Evolutionary conservation across 1,140 invertebrate species (phyloP), one percentile per base, ranked within the genome.

Genomic region (roundworm (Caenorhabditis elegans)): DNA sequence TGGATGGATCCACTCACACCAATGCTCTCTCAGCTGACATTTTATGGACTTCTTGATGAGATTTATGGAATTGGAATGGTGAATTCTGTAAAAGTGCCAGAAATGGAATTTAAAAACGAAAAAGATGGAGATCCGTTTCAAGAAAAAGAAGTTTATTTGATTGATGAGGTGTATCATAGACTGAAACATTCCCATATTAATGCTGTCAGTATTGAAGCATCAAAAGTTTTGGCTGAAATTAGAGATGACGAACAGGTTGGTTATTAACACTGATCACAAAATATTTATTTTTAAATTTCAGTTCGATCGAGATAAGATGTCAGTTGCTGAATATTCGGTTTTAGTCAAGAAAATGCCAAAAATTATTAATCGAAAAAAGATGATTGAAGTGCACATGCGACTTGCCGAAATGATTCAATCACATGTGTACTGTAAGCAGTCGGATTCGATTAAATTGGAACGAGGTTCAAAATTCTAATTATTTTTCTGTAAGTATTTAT

Each of bases 21-120:
- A 3, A 91, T 99, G 82, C 93, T 95, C 1, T 97, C 95, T 0
- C 97, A 99, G 87, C 92, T 98, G 19, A 98, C 96, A 0, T 99
- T 98, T 89, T 96, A 98, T 91, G 97, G 96, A 19, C 91, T 98
- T 13, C 95, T 99, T 86, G 97, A 97, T 92, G 94, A 95, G 91
- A 92, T 95, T 84, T 96, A 94, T 91, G 92, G 92, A 36, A 93
- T 94, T 55, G 92, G 92, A 49, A 83, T 88, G 82, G 82, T 81
- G 31, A 79, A 46, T 24, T 55, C 36, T 5, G 53, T 86, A 11
- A 80, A 78, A 70, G 85, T 83, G 4, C 65, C 76, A 3, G 76
- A 70, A 24, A 49, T 19, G 3, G 83, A 84, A 26, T 84, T 84
- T 31, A 47, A 65, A 19, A 48, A 83, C 13, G 70, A 84, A 8